Base-by-base conservation (phyloP, 2,113 vertebrate genomes). In the Sterrhoptilus dennistouni region DNA sequence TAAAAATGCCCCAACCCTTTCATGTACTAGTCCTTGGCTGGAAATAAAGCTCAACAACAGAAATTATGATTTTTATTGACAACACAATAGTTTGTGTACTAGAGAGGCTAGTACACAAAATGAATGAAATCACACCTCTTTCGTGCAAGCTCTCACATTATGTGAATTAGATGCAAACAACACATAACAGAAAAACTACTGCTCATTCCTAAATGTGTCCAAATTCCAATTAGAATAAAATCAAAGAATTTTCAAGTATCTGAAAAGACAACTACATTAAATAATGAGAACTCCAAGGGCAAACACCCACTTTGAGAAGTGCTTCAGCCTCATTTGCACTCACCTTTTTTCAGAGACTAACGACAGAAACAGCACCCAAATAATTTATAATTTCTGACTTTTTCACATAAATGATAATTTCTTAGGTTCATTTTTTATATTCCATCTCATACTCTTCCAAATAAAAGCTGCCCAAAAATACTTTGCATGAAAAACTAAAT, bases 391-490 rank as follows among this genome's bases (percentile, higher is more conserved):
- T 54, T 60, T 47, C 17, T 50, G 40, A 69, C 33, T 42, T 78
- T 89, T 60, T 28, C 75, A 56, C 28, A 87, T 7, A 64, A 70
- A 64, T 4, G 1, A 9, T 36, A 14, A 88, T 45, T 94, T 81
- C 68, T 85, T 60, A 61, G 35, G 56, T 15, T n/a, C 12, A 12
- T 35, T 85, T 12, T 81, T 80, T 38, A n/a, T 18, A 93, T 44
- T 75, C 47, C 29, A 88, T n/a, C 27, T 25, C 25, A 36, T 15
- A 54, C 22, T 86, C 85, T 40, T 70, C 65, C 64, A 75, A 94
- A 59, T 27, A 68, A 84, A 53, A 95, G 53, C 59, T 77, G 42
- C 49, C 66, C 89, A 85, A 91, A 93, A 96, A 93, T 77, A 94
- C 63, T 88, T 64, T 8, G 49, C 90, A 42, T 50, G 80, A 71